Evolutionary conservation across 2,113 vertebrate species (phyloP).

Genomic region (Poeciliopsis prolifica): DNA sequence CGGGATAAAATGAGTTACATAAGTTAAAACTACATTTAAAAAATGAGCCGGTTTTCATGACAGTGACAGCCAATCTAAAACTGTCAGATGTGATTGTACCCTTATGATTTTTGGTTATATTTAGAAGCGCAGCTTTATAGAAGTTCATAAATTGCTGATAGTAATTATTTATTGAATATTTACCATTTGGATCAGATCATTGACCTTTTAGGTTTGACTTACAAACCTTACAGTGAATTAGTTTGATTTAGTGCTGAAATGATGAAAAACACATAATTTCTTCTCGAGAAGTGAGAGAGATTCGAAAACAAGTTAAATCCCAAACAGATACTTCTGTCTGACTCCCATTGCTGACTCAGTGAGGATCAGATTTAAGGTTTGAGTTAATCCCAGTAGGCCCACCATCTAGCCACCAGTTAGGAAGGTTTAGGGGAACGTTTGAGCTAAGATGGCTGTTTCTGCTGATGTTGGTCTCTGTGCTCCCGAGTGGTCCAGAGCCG

Average conservation of each 20-base stretch:
- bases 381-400: slow-evolving; percentile 24
- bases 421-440: slow-evolving; percentile 13
- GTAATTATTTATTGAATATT: no score
- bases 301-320: slow-evolving; percentile 1
- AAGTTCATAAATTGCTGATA: no score
- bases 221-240: no score
- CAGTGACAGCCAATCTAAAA: no score
- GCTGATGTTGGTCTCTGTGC: slow-evolving; percentile 12
- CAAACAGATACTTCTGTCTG: not conserved
- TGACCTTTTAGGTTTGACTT: no score
- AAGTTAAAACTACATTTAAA: no score
- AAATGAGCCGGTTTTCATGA: no score
- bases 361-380: slow-evolving; percentile 46
- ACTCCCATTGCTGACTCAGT: slow-evolving; percentile 61
- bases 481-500: slow-evolving; percentile 2
- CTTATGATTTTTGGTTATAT: no score
- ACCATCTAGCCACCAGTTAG: slow-evolving; percentile 34
- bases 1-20: no score
- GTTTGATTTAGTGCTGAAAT: not conserved
- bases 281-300: slow-evolving; percentile 1
- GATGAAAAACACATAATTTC: not conserved
- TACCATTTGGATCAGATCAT: no score
- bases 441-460: slow-evolving; percentile 8
- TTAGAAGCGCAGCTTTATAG: no score
- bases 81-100: no score